A percentile compares a stretch with the other conserved stretches of the same genome.
Conservation (phyloP, 1,140 invertebrate species). For the Drosophila athabasca region DNA sequence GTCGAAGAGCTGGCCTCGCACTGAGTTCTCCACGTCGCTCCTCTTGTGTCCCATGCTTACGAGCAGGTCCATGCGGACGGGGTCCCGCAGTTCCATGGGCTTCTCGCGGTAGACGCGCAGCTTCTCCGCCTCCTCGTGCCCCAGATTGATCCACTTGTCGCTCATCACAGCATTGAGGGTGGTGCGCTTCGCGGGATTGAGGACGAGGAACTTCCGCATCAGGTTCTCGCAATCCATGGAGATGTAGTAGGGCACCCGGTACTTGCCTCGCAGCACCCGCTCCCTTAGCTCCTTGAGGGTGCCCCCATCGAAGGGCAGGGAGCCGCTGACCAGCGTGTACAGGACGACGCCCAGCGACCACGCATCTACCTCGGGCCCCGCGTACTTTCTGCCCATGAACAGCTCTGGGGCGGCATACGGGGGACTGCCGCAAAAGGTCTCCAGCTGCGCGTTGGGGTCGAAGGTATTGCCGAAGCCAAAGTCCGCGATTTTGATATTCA, state of each 20-base stretch:
- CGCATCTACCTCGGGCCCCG: conserved; percentile 99
- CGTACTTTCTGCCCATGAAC: conserved; percentile 99
- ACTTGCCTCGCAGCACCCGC: conserved; percentile 98
- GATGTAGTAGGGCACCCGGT: conserved; percentile 99
- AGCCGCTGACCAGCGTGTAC: conserved; percentile 99
- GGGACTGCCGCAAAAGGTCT: conserved; percentile 99
- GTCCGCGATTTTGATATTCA: conserved; percentile 99
- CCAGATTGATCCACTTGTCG: conserved; percentile 99
- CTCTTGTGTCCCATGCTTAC: conserved; percentile 96
- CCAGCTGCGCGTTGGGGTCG: conserved; percentile 98
- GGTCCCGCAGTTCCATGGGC: conserved; percentile 66
- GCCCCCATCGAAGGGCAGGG: conserved; percentile 99
- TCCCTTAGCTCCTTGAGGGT: conserved; percentile 98
- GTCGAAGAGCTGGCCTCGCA: conserved; percentile 98
- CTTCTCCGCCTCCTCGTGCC: conserved; percentile 97
- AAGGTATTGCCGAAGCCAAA: conserved; percentile 99
- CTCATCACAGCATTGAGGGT: conserved; percentile 98
- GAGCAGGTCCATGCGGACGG: conserved; percentile 89
- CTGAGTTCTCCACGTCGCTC: conserved; percentile 97
- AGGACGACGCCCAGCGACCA: conserved; percentile 99
- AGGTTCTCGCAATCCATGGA: conserved; percentile 99
- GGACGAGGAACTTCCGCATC: conserved; percentile 99
- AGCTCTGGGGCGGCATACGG: conserved; percentile 99
- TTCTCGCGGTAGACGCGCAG: conserved; percentile 96
- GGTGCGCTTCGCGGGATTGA: conserved; percentile 98